Percentiles rank a stretch among this genome's conserved stretches.
Evolutionary conservation across 1,140 invertebrate species (phyloP).

Genomic region (Dreissena rostriformis): DNA sequence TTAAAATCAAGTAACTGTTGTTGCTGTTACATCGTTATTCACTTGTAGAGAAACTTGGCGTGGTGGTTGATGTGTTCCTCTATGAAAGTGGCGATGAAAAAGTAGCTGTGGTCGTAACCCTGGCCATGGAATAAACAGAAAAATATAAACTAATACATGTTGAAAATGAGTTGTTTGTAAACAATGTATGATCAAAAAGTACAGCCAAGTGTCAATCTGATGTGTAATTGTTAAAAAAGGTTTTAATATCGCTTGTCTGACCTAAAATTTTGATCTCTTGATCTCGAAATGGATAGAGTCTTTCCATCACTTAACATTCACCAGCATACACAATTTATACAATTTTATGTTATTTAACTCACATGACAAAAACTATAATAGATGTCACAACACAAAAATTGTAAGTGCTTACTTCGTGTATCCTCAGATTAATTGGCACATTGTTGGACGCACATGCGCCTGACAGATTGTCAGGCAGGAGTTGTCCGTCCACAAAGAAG

Average conservation of each 20-base stretch:
- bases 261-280: not conserved
- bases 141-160: not conserved
- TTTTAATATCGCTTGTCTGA: not conserved
- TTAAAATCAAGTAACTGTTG: too few species aligned
- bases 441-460: conserved; percentile 87
- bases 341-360: too few species aligned
- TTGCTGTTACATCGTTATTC: conserved; percentile 3
- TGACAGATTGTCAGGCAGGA: conserved; percentile 93
- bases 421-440: conserved; percentile 89
- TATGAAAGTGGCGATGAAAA: conserved; percentile 95
- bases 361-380: too few species aligned
- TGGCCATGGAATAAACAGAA: conserved; percentile 62
- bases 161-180: not conserved
- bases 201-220: not conserved
- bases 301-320: not conserved
- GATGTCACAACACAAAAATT: not conserved
- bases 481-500: conserved; percentile 89
- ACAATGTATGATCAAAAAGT: not conserved
- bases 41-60: conserved; percentile 83
- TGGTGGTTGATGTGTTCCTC: conserved; percentile 97
- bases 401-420: conserved; percentile 84
- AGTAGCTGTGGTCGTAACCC: conserved; percentile 97
- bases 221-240: not conserved
- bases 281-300: not conserved
- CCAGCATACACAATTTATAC: not conserved